Base-by-base conservation (phyloP, 1,140 invertebrate species). In the Grapholita molesta region DNA sequence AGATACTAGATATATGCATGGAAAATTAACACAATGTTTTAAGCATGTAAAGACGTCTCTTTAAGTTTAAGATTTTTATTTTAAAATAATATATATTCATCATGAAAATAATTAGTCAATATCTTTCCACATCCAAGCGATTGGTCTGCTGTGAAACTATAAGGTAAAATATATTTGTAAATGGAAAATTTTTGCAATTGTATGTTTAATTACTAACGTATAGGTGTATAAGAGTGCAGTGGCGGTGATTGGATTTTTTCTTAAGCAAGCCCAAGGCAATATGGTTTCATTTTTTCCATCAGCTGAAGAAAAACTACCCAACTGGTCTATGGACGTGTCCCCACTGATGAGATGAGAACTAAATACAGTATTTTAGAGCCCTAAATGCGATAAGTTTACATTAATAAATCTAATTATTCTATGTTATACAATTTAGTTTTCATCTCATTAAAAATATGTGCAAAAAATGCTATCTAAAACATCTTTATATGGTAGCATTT, bases 61-160 rank as follows among this genome's bases (percentile, higher is more conserved):
- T n/a, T 12, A 53, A 55, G 15, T 24, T 28, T 24, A 15, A 57
- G 11, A n/a, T 12, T 28, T 57, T 24, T 24, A n/a, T 57, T 57
- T 66, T 12, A 38, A 65, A 23, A 24, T n/a, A n/a, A n/a, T n/a
- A n/a, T n/a, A n/a, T 48, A 18, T 21, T 18, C 9, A 66, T 12
- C 55, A 61, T 65, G 65, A 48, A n/a, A 66, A 28, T 66, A 52
- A 52, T 48, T 66, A 66, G 65, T 28, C 15, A 15, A 48, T 28
- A 23, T 66, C 65, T 66, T 66, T 66, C 38, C 65, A 38, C 38
- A 28, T 66, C 38, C 65, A 66, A 66, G 65, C 65, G 12, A 48
- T 42, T 66, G 65, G 35, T 66, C 30, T 65, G 64, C 64, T 33
- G 64, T 61, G 24, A 66, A 38, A 28, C 9, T 5, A 28, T 25